Conservation (phyloP, 2,113 vertebrate genomes). For the Helogale parvula region DNA sequence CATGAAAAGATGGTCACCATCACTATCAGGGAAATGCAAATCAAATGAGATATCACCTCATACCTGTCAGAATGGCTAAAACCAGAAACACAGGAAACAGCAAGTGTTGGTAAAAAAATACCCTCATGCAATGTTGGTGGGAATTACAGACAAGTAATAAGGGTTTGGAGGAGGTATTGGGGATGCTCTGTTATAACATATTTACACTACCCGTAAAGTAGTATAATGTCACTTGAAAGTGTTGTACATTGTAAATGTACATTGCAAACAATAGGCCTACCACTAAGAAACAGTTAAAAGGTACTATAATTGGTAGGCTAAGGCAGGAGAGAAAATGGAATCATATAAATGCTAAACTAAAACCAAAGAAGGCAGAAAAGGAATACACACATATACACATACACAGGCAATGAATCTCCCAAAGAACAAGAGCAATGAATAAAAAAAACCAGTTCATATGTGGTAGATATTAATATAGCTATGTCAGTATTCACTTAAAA, state of each 20-base stretch:
- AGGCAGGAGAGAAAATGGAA: neutral
- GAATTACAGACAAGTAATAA: neutral
- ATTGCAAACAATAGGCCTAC: neutral
- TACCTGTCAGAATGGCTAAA: neutral
- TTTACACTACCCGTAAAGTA: accelerated
- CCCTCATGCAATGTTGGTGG: neutral
- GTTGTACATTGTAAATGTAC: too few species aligned
- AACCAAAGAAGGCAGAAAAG: neutral
- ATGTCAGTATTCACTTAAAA: neutral
- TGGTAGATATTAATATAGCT: neutral
- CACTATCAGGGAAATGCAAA: neutral
- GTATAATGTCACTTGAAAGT: neutral
- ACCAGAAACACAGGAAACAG: neutral
- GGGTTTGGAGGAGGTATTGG: neutral
- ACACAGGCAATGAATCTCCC: neutral
- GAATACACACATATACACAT: neutral
- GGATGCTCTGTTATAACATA: neutral
- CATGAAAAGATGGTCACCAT: neutral
- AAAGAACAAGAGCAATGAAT: neutral
- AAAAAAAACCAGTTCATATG: neutral
- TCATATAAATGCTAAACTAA: neutral
- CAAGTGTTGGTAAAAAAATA: neutral
- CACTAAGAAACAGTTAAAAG: neutral
- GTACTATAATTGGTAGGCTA: neutral
- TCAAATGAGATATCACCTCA: neutral